A percentile compares a stretch with the other conserved stretches of the same genome.
phyloP scores from a whole-genome alignment of 2,888 invertebrate species.

The Agapostemon virescens region DNA sequence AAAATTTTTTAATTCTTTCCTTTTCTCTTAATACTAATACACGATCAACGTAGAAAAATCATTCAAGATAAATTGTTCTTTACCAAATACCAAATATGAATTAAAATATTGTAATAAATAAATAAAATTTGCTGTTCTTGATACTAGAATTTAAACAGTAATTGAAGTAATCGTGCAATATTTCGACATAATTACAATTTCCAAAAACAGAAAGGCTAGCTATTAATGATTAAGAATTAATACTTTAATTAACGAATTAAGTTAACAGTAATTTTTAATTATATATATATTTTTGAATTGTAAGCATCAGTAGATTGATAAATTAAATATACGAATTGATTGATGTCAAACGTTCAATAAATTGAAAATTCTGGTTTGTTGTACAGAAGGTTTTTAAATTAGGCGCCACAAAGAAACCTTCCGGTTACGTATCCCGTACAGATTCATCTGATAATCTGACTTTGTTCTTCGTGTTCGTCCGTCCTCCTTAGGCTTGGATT shows the following conservation, averaged over 20 bases:
- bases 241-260: neutral
- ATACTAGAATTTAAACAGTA: neutral
- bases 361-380: neutral
- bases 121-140: neutral
- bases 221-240: neutral
- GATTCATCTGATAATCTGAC: constrained; percentile 13
- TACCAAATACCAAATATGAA: too few relatives aligned
- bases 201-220: neutral
- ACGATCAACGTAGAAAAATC: too few relatives aligned
- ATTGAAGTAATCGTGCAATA: neutral
- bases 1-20: neutral
- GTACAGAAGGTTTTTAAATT: constrained; percentile 19
- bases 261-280: neutral
- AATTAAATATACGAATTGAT: neutral
- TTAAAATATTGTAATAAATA: too few relatives aligned
- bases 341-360: neutral
- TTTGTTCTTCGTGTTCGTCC: constrained; percentile 10
- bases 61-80: too few relatives aligned
- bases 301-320: neutral
- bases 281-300: neutral
- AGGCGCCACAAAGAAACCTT: constrained; percentile 31
- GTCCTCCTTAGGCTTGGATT: constrained; percentile 18
- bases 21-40: neutral
- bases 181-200: neutral
- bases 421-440: constrained; percentile 23